Evolutionary conservation across 1,140 invertebrate genomes (phyloP).

Genomic region (Octopus bimaculoides): DNA sequence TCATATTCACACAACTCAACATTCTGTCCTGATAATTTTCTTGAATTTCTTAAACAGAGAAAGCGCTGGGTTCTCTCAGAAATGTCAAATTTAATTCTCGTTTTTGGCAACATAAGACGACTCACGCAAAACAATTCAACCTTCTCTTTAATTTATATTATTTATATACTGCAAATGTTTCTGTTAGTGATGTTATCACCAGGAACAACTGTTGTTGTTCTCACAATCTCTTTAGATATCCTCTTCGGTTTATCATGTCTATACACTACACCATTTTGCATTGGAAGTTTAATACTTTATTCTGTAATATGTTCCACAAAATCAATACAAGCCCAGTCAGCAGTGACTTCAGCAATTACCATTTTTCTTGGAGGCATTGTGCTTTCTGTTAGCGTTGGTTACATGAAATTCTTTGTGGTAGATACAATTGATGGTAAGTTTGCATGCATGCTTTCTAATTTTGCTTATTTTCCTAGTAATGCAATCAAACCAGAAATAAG

Average conservation of each 20-base stretch:
- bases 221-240: constrained; percentile 23
- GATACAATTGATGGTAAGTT: constrained; percentile 26
- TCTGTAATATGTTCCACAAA: constrained; percentile 22
- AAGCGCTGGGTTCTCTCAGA: constrained; percentile 65
- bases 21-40: constrained; percentile 29
- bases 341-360: constrained; percentile 22
- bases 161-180: constrained; percentile 35
- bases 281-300: constrained; percentile 22
- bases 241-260: constrained; percentile 24
- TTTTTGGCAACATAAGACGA: constrained; percentile 59
- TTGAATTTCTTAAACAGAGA: constrained; percentile 28
- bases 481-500: too few species aligned
- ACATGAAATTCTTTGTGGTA: constrained; percentile 23
- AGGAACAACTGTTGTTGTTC: constrained; percentile 25
- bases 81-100: constrained; percentile 60
- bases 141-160: constrained; percentile 62
- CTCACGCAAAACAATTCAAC: constrained; percentile 62
- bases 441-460: too few species aligned
- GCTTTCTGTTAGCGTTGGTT: constrained; percentile 24
- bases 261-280: constrained; percentile 16
- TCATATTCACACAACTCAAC: constrained; percentile 27
- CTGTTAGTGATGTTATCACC: constrained; percentile 32
- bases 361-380: constrained; percentile 20
- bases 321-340: constrained; percentile 22
- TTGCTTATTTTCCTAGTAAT: too few species aligned